phyloP scores from a whole-genome alignment of 2,888 invertebrate species.

The Rhaphigaster nebulosa region DNA sequence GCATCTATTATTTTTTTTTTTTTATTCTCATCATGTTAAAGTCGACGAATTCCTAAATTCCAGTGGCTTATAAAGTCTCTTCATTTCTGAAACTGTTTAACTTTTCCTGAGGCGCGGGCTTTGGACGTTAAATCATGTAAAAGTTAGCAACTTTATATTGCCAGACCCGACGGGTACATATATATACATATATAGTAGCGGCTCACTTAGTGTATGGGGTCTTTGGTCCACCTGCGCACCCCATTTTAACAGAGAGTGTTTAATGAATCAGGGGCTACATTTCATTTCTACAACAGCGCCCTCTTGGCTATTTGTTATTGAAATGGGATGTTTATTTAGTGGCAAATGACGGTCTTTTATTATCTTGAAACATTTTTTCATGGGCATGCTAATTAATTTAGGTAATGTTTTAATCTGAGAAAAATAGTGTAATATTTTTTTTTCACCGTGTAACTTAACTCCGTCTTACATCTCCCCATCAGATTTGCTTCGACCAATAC shows the following conservation, averaged over 20 bases:
- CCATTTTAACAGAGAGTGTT: neutral
- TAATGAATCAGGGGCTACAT: neutral
- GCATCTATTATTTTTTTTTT: too few relatives aligned
- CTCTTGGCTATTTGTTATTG: neutral
- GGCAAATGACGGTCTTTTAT: neutral
- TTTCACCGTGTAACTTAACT: too few relatives aligned
- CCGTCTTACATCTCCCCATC: too few relatives aligned
- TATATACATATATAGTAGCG: slow-evolving; percentile 35
- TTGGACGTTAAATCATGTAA: neutral
- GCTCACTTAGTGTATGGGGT: slow-evolving; percentile 17
- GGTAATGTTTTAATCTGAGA: neutral
- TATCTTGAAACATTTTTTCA: neutral
- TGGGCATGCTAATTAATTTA: neutral
- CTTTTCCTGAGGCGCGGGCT: neutral
- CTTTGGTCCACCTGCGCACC: neutral
- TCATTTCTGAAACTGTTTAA: slow-evolving; percentile 18
- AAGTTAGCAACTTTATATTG: slow-evolving; percentile 10
- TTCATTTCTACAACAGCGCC: neutral
- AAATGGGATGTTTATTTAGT: neutral
- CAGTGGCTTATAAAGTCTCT: neutral
- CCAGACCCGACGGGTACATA: neutral
- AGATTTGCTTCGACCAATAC: too few relatives aligned
- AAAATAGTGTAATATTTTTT: too few relatives aligned
- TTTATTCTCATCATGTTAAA: neutral
- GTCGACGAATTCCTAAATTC: neutral